These are phyloP conservation scores for Parasteatoda lunata DNA, from an alignment of 2,888 invertebrate species.

Conservation along the genomic window DNA sequence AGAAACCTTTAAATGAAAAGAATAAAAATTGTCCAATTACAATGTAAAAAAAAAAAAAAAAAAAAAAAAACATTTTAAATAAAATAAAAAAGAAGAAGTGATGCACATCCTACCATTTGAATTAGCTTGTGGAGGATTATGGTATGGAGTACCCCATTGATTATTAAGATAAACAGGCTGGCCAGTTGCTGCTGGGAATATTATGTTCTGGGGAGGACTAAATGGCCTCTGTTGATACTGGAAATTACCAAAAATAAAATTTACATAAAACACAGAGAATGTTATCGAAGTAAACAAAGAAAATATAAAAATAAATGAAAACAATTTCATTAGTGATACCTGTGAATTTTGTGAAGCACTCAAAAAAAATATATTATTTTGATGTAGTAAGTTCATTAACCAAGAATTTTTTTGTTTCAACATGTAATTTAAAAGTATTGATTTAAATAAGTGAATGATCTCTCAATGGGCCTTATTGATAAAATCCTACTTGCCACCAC, in stretches of 20 bases:
- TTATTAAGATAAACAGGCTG: neutral
- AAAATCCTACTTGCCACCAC: too few species aligned
- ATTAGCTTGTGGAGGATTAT: neutral
- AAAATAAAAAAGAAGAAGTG: neutral
- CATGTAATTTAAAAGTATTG: too few species aligned
- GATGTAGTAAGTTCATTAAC: too few species aligned
- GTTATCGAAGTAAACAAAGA: neutral
- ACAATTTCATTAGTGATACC: too few species aligned
- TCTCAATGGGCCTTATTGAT: too few species aligned
- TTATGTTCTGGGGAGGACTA: neutral
- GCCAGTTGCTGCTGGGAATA: neutral
- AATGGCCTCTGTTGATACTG: slow-evolving; percentile 18
- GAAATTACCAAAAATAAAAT: neutral
- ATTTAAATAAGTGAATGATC: too few species aligned
- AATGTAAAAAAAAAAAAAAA: too few species aligned
- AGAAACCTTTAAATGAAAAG: neutral
- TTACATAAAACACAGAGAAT: neutral
- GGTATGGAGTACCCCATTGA: neutral
- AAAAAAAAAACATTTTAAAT: neutral
- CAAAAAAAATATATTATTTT: too few species aligned
- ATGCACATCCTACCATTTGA: neutral
- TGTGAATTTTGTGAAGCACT: too few species aligned
- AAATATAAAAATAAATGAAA: too few species aligned
- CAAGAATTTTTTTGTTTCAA: too few species aligned
- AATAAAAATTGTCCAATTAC: neutral